phyloP scores from a whole-genome alignment of 2,888 invertebrate genomes.

The Auanema sp. region DNA sequence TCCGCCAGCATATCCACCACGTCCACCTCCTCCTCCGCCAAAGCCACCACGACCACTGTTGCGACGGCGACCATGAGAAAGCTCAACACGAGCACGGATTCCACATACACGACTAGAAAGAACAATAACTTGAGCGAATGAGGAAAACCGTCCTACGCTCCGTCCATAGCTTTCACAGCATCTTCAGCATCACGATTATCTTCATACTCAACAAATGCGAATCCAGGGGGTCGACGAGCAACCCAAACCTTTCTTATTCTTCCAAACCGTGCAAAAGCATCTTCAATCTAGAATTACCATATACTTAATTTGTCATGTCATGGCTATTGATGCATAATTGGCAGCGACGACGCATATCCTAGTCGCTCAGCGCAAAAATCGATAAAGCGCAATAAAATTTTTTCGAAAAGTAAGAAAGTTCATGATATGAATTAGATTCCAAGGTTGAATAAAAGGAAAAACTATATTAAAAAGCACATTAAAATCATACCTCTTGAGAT shows the following conservation, averaged over 20 bases:
- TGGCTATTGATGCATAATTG: too few species aligned
- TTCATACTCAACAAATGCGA: conserved; percentile 67
- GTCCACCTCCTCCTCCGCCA: conserved; percentile 48
- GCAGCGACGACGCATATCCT: too few species aligned
- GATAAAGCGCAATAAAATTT: background rate
- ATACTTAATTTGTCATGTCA: background rate
- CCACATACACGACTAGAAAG: conserved; percentile 65
- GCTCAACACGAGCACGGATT: conserved; percentile 65
- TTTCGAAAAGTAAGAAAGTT: background rate
- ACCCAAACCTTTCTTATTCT: conserved; percentile 89
- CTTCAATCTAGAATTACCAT: conserved; percentile 71
- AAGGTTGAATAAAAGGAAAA: background rate
- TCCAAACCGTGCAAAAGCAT: conserved; percentile 83
- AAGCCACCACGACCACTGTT: conserved; percentile 52
- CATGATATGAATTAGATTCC: background rate
- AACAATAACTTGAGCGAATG: conserved; percentile 8
- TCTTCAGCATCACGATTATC: conserved; percentile 77
- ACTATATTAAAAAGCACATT: conserved; percentile 3
- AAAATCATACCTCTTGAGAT: conserved; percentile 37
- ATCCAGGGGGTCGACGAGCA: conserved; percentile 83
- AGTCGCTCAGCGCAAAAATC: background rate
- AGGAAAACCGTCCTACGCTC: conserved; percentile 71
- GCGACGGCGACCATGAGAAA: conserved; percentile 65
- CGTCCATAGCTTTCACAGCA: conserved; percentile 66
- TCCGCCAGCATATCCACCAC: conserved; percentile 45